Evolutionary conservation across 2,113 vertebrate genomes (phyloP).

Genomic region (Phyllostomus discolor): DNA sequence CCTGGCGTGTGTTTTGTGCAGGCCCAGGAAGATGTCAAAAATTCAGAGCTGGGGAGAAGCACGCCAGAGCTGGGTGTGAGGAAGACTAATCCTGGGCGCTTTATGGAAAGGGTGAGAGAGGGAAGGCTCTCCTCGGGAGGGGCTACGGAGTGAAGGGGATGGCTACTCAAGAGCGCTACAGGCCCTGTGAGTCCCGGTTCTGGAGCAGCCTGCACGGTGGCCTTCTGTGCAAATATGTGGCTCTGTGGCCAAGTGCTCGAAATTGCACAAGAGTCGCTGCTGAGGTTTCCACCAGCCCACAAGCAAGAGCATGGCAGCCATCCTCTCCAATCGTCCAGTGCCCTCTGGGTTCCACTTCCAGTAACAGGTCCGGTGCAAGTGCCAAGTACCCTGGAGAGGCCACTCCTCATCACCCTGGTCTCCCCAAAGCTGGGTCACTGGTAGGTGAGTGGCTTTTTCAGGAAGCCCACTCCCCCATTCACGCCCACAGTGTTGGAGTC

Average conservation of each 20-base stretch:
- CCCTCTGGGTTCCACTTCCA: slow-evolving; percentile 88
- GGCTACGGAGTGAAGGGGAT: neutral
- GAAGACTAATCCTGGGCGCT: neutral
- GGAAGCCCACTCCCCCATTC: slow-evolving; percentile 81
- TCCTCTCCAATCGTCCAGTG: neutral
- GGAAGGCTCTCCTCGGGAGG: neutral
- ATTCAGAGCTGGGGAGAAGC: neutral
- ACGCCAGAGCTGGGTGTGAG: neutral
- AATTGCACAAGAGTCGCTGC: neutral
- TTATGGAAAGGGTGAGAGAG: neutral
- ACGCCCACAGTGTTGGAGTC: slow-evolving; percentile 86
- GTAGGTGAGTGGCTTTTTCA: slow-evolving; percentile 91
- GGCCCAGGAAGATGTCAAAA: neutral
- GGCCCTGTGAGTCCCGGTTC: neutral
- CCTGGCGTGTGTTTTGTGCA: fast-evolving
- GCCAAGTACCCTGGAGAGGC: slow-evolving; percentile 86
- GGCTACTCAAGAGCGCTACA: neutral
- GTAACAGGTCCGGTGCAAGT: slow-evolving; percentile 90
- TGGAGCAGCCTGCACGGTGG: neutral
- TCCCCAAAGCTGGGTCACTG: slow-evolving; percentile 88
- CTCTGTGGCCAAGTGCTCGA: fast-evolving
- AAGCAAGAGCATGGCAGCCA: neutral
- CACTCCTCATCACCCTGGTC: slow-evolving; percentile 85
- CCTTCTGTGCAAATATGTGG: neutral
- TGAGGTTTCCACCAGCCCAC: neutral